Percentiles rank a stretch among this genome's conserved stretches.
These are phyloP conservation scores for Rhingia rostrata DNA, from an alignment of 2,888 invertebrate genomes.

Conservation along the genomic window DNA sequence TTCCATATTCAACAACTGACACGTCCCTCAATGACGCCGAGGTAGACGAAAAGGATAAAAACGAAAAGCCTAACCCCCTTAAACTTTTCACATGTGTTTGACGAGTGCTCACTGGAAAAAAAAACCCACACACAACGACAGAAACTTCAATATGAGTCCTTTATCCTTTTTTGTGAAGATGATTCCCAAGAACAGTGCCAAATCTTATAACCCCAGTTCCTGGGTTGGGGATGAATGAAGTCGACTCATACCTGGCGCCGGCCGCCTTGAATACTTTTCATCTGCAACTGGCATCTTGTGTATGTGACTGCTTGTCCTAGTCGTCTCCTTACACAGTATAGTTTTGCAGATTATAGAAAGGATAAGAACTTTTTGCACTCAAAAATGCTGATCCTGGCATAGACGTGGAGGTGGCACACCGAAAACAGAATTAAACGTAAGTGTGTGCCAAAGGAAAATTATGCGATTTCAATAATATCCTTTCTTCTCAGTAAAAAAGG, in stretches of 20 bases:
- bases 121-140: constrained; percentile 27
- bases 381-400: constrained; percentile 44
- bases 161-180: neutral
- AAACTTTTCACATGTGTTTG: constrained; percentile 15
- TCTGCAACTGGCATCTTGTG: constrained; percentile 20
- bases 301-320: neutral
- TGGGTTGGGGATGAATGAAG: constrained; percentile 19
- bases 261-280: constrained; percentile 38
- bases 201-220: constrained; percentile 28
- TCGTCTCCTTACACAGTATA: constrained; percentile 2
- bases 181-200: constrained; percentile 40
- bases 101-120: neutral
- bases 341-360: constrained; percentile 26
- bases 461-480: constrained; percentile 45
- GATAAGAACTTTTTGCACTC: constrained; percentile 53
- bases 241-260: constrained; percentile 56
- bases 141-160: constrained; percentile 55
- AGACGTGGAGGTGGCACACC: neutral
- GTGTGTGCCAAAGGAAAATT: constrained; percentile 26
- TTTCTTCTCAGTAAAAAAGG: neutral
- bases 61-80: neutral
- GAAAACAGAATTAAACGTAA: constrained; percentile 4
- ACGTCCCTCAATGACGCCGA: constrained; percentile 14
- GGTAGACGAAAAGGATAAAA: neutral
- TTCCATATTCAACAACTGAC: constrained; percentile 54